A percentile compares a stretch with the other conserved stretches of the same genome.
Evolutionary conservation across 2,113 vertebrate genomes (phyloP).

Genomic region (Myiopsitta monachus): DNA sequence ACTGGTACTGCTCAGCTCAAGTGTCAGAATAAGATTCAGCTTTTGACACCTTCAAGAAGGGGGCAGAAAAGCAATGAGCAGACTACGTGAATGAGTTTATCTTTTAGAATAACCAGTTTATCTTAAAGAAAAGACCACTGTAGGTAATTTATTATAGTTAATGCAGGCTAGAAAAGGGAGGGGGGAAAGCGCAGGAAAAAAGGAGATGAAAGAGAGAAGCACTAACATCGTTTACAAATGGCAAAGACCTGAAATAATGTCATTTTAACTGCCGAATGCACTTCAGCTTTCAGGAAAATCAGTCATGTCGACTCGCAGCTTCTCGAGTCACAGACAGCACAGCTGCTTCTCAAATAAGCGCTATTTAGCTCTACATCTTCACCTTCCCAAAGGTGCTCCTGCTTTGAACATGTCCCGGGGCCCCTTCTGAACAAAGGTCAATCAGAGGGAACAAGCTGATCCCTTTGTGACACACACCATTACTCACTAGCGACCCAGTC

Average conservation of each 20-base stretch:
- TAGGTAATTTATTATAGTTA: not conserved
- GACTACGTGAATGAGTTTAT: not conserved
- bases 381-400: not conserved
- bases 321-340: rapidly evolving
- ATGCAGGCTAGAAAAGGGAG: not conserved
- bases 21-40: not conserved
- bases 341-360: not conserved
- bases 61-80: not conserved
- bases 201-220: not conserved
- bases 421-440: not conserved
- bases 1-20: not conserved
- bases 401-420: rapidly evolving
- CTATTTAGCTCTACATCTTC: not conserved
- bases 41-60: not conserved
- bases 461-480: rapidly evolving
- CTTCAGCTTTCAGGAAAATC: constrained; percentile 18
- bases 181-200: not conserved
- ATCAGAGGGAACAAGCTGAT: not conserved
- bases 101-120: not conserved
- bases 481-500: not conserved
- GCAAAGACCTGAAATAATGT: not conserved
- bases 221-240: not conserved
- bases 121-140: not conserved
- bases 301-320: not conserved
- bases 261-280: not conserved